Base-by-base conservation (phyloP, 2,888 invertebrate species). In the Apotomis betuletana region DNA sequence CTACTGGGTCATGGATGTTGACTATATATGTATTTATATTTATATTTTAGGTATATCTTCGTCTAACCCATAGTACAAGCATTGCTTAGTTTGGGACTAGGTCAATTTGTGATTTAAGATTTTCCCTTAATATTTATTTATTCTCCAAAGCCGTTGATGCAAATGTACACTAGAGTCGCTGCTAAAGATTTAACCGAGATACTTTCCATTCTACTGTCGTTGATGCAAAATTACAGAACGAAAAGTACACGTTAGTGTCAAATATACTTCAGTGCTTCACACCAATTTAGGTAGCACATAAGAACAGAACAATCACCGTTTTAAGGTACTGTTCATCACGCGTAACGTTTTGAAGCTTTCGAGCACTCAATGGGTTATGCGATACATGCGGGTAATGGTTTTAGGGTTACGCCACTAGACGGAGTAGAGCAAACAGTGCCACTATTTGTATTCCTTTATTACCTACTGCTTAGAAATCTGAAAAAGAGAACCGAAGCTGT, bases 371-470 rank as follows among this genome's bases (percentile, higher is more conserved):
- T 38, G 38, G 51, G 13, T 13, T 49, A 36, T 67, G 38, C 49
- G 44, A 49, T 62, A 51, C 58, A 49, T 10, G 36, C 54, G n/a
- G 49, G 54, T 65, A 65, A 65, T 64, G 38, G 15, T 59, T 57
- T 41, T 51, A 57, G 52, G 38, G 59, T 60, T 70, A 60, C 15
- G 59, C 54, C 15, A 69, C 63, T 44, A 60, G 46, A 65, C 65
- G 46, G 46, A 12, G 10, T n/a, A 6, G 9, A 8, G 13, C 60
- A 41, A 55, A 55, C 70, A 65, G 15, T 49, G 59, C 46, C 36
- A 4, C 41, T 54, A 54, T 70, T 70, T 64, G 70, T 70, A 10
- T 49, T 69, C 36, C 15, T 46, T 64, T 60, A 65, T 44, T 44
- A 38, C 68, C 27, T 44, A 38, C 68, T n/a, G 12, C 38, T 60